Evolutionary conservation across 2,888 invertebrate genomes (phyloP).

Genomic region (Mythimna ferrago): DNA sequence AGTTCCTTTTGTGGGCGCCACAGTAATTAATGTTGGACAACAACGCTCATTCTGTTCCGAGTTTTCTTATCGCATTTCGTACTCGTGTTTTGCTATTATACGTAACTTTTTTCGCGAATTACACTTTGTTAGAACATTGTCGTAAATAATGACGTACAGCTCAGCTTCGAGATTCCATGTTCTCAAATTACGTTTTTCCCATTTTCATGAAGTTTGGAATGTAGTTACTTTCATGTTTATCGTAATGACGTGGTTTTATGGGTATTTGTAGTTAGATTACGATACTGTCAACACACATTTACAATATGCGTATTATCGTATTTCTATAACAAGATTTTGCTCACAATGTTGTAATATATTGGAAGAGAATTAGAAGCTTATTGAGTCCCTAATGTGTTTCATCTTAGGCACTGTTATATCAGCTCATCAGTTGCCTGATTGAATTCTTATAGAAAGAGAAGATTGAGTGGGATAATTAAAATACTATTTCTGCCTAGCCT

Average conservation of each 20-base stretch:
- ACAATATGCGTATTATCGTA: slow-evolving; percentile 46
- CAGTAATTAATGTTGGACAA: slow-evolving; percentile 84
- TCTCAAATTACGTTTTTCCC: slow-evolving; percentile 61
- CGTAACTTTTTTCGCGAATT: slow-evolving; percentile 67
- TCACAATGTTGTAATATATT: slow-evolving; percentile 28
- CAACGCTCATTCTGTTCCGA: slow-evolving; percentile 69
- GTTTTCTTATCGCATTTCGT: slow-evolving; percentile 77
- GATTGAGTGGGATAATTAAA: slow-evolving; percentile 1
- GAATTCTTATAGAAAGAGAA: slow-evolving; percentile 19
- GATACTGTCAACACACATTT: slow-evolving; percentile 42
- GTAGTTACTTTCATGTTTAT: slow-evolving; percentile 57
- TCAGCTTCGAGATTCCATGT: slow-evolving; percentile 67
- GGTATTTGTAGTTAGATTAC: slow-evolving; percentile 52
- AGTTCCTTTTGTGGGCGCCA: slow-evolving; percentile 76
- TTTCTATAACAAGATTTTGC: slow-evolving; percentile 42
- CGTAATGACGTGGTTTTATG: slow-evolving; percentile 40
- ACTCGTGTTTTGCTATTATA: slow-evolving; percentile 73
- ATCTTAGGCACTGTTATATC: slow-evolving; percentile 18
- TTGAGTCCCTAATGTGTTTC: slow-evolving; percentile 30
- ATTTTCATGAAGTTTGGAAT: slow-evolving; percentile 51
- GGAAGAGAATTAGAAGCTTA: slow-evolving; percentile 45
- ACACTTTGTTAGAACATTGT: slow-evolving; percentile 68
- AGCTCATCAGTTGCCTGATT: slow-evolving; percentile 36
- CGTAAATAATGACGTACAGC: slow-evolving; percentile 72
- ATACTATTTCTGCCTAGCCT: neutral